Evolutionary conservation across 2,797 vertebrate species (phyloP).

Genomic region (Trichosurus vulpecula): DNA sequence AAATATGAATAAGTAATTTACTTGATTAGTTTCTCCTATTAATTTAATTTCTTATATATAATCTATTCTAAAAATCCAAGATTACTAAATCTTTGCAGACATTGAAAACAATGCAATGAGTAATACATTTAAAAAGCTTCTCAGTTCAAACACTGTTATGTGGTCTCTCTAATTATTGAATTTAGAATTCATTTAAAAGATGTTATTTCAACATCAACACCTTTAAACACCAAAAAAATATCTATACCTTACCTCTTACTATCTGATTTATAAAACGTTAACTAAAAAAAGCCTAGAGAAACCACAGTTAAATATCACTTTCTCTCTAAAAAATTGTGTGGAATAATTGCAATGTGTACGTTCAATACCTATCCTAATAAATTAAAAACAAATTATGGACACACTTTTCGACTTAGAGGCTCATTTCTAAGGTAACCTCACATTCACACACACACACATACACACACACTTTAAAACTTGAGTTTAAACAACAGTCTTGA

Average conservation of each 20-base stretch:
- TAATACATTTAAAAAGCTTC: constrained; percentile 22
- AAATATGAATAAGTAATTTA: not conserved
- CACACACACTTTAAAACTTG: constrained; percentile 21
- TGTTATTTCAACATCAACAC: not conserved
- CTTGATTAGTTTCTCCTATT: not conserved
- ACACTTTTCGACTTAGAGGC: not conserved
- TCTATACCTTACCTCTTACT: not conserved
- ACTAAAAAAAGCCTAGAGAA: constrained; percentile 37
- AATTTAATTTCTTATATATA: constrained; percentile 32
- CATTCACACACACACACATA: not conserved
- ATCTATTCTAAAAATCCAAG: not conserved
- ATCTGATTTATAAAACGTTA: constrained; percentile 35
- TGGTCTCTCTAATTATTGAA: not conserved
- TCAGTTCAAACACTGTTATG: constrained; percentile 13
- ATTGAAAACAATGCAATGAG: constrained; percentile 12
- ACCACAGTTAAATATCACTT: constrained; percentile 15
- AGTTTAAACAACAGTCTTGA: constrained; percentile 25
- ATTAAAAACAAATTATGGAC: constrained; percentile 28
- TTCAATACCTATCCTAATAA: constrained; percentile 8
- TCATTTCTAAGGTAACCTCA: constrained; percentile 29
- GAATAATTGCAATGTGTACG: constrained; percentile 16
- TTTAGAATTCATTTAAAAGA: constrained; percentile 31
- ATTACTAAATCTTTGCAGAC: constrained; percentile 28
- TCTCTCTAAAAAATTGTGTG: not conserved
- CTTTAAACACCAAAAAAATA: constrained; percentile 17